Evolutionary conservation across 2,888 invertebrate species (phyloP).

Genomic region (Hydrotaea cyrtoneurina): DNA sequence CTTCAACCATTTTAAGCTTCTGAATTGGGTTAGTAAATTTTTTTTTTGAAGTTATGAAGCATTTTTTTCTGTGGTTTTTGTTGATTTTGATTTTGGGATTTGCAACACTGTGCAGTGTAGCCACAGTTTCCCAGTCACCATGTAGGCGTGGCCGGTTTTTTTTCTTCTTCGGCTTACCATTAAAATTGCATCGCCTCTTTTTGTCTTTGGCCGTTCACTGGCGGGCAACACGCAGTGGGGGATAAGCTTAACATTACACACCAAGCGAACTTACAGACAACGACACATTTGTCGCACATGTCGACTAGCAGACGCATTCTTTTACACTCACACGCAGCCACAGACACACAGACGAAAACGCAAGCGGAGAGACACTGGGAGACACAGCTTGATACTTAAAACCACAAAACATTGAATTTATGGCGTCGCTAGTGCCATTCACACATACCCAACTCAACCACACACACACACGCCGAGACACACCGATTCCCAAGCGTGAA

Average conservation of each 20-base stretch:
- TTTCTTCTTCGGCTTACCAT: conserved; percentile 58
- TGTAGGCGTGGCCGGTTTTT: conserved; percentile 63
- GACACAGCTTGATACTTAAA: conserved; percentile 66
- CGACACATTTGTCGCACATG: conserved; percentile 9
- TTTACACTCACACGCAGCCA: background rate
- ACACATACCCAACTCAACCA: conserved; percentile 31
- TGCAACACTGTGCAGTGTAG: conserved; percentile 33
- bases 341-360: background rate
- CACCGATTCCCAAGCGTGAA: background rate
- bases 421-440: conserved; percentile 54
- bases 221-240: background rate
- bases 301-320: conserved; percentile 14
- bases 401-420: conserved; percentile 68
- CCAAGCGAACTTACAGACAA: background rate
- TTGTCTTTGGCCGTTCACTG: conserved; percentile 6
- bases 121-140: conserved; percentile 54
- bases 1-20: too few relatives aligned
- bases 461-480: background rate
- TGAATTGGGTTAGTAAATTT: too few relatives aligned
- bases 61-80: too few relatives aligned
- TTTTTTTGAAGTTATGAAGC: too few relatives aligned
- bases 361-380: conserved; percentile 14
- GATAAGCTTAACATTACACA: conserved; percentile 10
- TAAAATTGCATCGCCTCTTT: conserved; percentile 64
- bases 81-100: background rate